These are phyloP conservation scores for Tetheella fluctuosa DNA, from an alignment of 2,888 invertebrate species.

Conservation along the genomic window DNA sequence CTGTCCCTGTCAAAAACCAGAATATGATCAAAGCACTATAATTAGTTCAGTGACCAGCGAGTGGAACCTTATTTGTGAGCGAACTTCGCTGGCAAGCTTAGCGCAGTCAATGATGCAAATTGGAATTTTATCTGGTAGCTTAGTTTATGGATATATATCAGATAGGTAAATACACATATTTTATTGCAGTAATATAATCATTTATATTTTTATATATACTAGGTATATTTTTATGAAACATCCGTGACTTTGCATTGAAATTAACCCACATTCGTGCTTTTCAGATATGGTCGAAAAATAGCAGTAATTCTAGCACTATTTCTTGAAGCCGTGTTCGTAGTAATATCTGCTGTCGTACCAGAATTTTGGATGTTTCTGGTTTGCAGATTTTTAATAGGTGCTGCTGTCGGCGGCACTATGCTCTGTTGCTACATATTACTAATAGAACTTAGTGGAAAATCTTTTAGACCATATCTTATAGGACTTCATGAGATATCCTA, in stretches of 20 bases:
- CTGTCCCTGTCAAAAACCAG: slow-evolving; percentile 74
- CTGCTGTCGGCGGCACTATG: slow-evolving; percentile 87
- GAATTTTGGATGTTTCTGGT: slow-evolving; percentile 85
- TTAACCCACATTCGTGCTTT: slow-evolving; percentile 39
- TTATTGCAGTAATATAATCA: neutral
- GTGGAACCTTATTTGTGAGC: slow-evolving; percentile 85
- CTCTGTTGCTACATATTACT: slow-evolving; percentile 86
- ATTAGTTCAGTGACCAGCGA: slow-evolving; percentile 83
- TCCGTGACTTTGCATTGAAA: too few species aligned
- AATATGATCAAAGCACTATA: slow-evolving; percentile 81
- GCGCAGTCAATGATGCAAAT: slow-evolving; percentile 83
- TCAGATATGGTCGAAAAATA: slow-evolving; percentile 86
- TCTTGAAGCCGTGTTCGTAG: slow-evolving; percentile 82
- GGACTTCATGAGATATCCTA: slow-evolving; percentile 84
- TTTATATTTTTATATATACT: too few species aligned
- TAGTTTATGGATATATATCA: slow-evolving; percentile 81
- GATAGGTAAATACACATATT: slow-evolving; percentile 58
- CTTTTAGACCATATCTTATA: slow-evolving; percentile 80
- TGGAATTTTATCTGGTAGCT: slow-evolving; percentile 82
- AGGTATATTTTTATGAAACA: too few species aligned
- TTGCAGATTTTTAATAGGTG: slow-evolving; percentile 83
- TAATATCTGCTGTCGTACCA: slow-evolving; percentile 81
- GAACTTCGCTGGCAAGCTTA: slow-evolving; percentile 78
- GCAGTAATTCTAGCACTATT: slow-evolving; percentile 84
- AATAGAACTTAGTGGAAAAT: slow-evolving; percentile 85